A percentile compares a stretch with the other conserved stretches of the same genome.
phyloP scores from a whole-genome alignment of 2,888 invertebrate species.

The Euproctis similis region DNA sequence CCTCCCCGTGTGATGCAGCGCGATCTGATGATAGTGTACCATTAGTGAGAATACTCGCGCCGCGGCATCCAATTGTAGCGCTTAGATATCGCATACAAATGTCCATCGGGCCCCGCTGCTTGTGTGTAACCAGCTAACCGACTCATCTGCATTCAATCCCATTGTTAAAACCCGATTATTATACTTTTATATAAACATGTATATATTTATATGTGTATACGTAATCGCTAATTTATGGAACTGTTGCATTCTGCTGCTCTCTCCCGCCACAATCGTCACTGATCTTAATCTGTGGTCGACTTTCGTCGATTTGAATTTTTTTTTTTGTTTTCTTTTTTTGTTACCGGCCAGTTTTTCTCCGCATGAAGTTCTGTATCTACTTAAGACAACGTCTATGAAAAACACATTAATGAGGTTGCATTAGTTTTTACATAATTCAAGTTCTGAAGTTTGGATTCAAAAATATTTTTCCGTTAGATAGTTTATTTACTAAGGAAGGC shows the following conservation, averaged over 20 bases:
- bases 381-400: no score
- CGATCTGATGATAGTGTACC: conserved; percentile 73
- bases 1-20: conserved; percentile 43
- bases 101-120: conserved; percentile 57
- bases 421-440: no score
- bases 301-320: conserved; percentile 17
- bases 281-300: conserved; percentile 21
- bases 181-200: conserved; percentile 67
- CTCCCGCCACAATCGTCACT: conserved; percentile 36
- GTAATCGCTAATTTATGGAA: conserved; percentile 72
- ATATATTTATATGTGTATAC: conserved; percentile 64
- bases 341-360: no score
- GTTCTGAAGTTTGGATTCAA: no score
- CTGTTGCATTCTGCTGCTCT: no score
- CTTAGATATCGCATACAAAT: conserved; percentile 75
- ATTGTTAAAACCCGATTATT: no score
- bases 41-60: conserved; percentile 74
- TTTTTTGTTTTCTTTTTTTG: conserved; percentile 9
- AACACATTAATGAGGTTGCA: no score
- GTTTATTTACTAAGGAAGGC: no score
- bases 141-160: conserved; percentile 75
- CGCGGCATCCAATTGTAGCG: conserved; percentile 74
- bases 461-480: no score
- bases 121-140: no score
- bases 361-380: no score